Evolutionary conservation across 1,140 invertebrate genomes (phyloP).

Genomic region (Saxidomus purpurata): DNA sequence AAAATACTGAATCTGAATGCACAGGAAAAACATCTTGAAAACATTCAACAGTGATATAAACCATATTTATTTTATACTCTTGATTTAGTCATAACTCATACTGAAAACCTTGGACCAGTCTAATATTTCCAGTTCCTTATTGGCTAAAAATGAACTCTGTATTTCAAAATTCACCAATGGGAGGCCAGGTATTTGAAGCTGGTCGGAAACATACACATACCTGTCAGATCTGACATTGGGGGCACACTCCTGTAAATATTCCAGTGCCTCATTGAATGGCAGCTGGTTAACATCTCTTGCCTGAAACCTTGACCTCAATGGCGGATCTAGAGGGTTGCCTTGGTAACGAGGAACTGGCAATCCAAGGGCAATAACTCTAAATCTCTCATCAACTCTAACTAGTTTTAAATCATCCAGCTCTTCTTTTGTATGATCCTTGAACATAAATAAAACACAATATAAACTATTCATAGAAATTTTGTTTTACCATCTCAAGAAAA

Average conservation of each 20-base stretch:
- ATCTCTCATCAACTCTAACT: conserved; percentile 93
- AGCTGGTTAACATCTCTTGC: conserved; percentile 92
- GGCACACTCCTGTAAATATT: conserved; percentile 70
- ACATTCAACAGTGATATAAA: too few relatives aligned
- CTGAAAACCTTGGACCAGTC: too few relatives aligned
- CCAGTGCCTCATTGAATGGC: conserved; percentile 84
- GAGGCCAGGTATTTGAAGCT: background rate
- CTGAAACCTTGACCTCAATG: conserved; percentile 97
- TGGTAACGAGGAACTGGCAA: conserved; percentile 87
- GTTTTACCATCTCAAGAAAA: too few relatives aligned
- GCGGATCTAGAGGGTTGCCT: conserved; percentile 98
- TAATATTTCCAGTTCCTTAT: too few relatives aligned
- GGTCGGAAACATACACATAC: conserved; percentile 69
- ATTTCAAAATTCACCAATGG: too few relatives aligned
- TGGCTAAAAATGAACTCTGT: too few relatives aligned
- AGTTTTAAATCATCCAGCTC: conserved; percentile 95
- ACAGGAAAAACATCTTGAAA: too few relatives aligned
- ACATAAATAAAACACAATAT: background rate
- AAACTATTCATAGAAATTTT: background rate
- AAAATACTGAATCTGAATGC: too few relatives aligned
- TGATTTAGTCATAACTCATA: too few relatives aligned
- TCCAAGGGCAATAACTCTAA: conserved; percentile 89
- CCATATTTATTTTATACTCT: too few relatives aligned
- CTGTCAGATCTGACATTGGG: conserved; percentile 72
- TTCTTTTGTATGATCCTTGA: conserved; percentile 91